Evolutionary conservation across 2,888 invertebrate genomes (phyloP), one percentile per base, ranked within the genome.

Genomic region (Branchipolynoe longqiensis): DNA sequence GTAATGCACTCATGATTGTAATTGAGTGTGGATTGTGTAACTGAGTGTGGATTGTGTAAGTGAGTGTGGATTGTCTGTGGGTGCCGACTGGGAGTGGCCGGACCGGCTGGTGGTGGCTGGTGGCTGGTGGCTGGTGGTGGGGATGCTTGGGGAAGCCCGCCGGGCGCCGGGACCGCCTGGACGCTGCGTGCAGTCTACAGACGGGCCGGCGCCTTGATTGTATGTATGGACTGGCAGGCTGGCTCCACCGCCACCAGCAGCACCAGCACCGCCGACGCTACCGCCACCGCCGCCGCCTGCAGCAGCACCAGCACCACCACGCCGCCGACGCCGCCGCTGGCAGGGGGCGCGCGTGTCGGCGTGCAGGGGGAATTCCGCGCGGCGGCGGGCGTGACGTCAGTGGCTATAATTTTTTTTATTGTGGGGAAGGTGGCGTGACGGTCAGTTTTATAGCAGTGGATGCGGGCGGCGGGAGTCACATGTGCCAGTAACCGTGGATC

Each of bases 391-490:
- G 54, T 78, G 78, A 78, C 78, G 78, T 78, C 78, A 78, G 78
- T 22, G n/a, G 28, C 78, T 78, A 48, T 78, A 78, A 78, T 78
- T 78, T 78, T n/a, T 78, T 78, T 78, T 41, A 78, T 78, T 41
- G 54, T 78, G 78, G 48, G 78, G 78, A 78, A 78, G 78, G 78
- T 78, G 78, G 78, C 78, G 78, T 78, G 78, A 78, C 78, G 78
- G 78, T 78, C 78, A 78, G 41, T 78, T 78, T 78, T 78, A 78
- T 78, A 78, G 78, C 78, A 54, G 54, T 48, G 78, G 78, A 41
- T 78, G 78, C 78, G 41, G 78, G 78, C 78, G 41, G 78, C 54
- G 78, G 48, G 48, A 78, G 78, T 78, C 78, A 78, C 78, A 78
- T 78, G 78, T 78, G 54, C 25, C 78, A 78, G 78, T 78, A 78